These are phyloP conservation scores for Neodiprion lecontei DNA, from an alignment of 1,140 invertebrate species.

Conservation along the genomic window DNA sequence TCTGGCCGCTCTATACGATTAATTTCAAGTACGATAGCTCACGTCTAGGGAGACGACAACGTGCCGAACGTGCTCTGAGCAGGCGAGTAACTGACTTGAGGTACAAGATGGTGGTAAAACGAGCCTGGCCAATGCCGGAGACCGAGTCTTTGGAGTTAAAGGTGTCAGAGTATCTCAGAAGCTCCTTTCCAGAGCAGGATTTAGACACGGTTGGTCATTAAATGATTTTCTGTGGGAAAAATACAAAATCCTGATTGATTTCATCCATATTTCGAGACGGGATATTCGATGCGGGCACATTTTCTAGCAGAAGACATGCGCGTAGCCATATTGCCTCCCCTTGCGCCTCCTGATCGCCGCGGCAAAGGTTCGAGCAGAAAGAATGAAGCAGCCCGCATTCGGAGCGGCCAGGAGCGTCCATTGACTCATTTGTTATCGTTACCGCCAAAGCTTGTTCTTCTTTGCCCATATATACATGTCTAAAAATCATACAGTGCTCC, in stretches of 20 bases:
- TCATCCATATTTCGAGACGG: too few relatives aligned
- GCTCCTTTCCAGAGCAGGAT: background rate
- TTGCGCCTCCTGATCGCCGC: background rate
- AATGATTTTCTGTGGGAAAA: background rate
- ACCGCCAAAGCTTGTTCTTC: background rate
- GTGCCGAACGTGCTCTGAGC: slow-evolving; percentile 5
- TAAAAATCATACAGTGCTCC: too few relatives aligned
- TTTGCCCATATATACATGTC: too few relatives aligned
- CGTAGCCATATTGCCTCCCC: slow-evolving; percentile 1
- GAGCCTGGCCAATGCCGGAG: background rate
- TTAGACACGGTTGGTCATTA: background rate
- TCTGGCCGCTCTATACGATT: background rate
- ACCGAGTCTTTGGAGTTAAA: background rate
- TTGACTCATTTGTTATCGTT: background rate
- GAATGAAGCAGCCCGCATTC: background rate
- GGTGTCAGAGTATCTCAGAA: background rate
- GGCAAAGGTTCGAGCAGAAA: background rate
- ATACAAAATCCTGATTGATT: background rate
- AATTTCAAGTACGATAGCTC: background rate
- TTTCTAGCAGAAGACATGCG: slow-evolving; percentile 5
- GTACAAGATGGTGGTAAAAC: background rate
- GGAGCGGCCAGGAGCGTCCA: background rate
- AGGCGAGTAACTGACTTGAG: background rate
- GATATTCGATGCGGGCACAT: background rate
- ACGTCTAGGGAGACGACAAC: background rate